phyloP scores from a whole-genome alignment of 2,113 vertebrate species.

The Petroica traversi region DNA sequence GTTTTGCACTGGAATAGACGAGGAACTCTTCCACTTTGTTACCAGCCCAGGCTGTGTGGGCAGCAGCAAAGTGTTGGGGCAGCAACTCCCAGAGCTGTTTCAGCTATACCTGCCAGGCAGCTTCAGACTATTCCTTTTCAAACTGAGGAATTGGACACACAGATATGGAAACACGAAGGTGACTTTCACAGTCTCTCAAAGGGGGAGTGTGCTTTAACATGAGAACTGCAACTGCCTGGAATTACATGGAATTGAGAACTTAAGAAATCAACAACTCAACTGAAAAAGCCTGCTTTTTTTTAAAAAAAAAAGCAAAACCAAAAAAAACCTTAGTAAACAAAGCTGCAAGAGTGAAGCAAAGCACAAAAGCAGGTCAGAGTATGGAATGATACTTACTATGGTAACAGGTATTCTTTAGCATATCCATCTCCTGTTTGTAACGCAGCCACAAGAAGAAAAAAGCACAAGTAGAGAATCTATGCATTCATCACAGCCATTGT shows the following conservation, averaged over 20 bases:
- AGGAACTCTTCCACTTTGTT: background rate
- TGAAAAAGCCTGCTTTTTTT: background rate
- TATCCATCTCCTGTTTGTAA: conserved; percentile 97
- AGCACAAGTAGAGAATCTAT: conserved; percentile 99
- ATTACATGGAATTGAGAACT: background rate
- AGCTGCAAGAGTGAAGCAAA: conserved; percentile 76
- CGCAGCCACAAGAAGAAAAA: conserved; percentile 97
- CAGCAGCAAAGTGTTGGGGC: background rate
- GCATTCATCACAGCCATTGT: conserved; percentile 92
- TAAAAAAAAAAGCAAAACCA: background rate
- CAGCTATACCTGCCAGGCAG: background rate
- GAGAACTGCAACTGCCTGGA: background rate
- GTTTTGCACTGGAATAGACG: background rate
- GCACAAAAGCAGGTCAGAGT: conserved; percentile 76
- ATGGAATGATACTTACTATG: conserved; percentile 97
- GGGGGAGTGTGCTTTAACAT: background rate
- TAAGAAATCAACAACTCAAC: conserved; percentile 25
- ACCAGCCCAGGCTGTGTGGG: background rate
- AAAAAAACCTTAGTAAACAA: conserved; percentile 45
- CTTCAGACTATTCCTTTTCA: conserved; percentile 39
- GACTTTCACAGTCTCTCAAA: background rate
- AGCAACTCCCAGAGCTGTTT: background rate
- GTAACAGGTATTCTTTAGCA: conserved; percentile 99
- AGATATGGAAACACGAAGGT: conserved; percentile 32
- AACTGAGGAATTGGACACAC: background rate